Base-by-base conservation (phyloP, 1,140 invertebrate genomes). In the Drosophila willistoni region DNA sequence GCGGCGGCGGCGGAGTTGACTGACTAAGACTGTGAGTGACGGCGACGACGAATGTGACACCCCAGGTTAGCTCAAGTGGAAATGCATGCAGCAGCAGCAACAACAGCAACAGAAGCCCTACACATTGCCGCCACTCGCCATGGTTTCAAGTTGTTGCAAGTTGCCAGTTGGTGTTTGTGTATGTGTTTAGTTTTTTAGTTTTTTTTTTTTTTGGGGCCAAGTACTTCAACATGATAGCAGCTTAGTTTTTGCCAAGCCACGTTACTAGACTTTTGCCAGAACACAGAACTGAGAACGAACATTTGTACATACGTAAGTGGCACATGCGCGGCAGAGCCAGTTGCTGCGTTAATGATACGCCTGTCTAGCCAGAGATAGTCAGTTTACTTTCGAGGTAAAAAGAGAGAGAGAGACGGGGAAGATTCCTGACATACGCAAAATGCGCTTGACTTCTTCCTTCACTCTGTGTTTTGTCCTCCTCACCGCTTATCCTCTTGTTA, bases 151-250 rank as follows among this genome's bases (percentile, higher is more conserved):
- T 47, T 63, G 62, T 65, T 51, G 44, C 44, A 51, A 51, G 17
- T 51, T 51, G 19, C 44, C 44, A 51, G 44, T 51, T 51, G 17
- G 59, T 51, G 17, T 51, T 19, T 51, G 17, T 51, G 44, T n/a
- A n/a, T 41, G 67, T 77, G 60, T 76, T 63, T 19, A 17, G 41
- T 61, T 44, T 61, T 62, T 61, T 33, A 68, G 71, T 73, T 80
- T 68, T 86, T 3, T 25, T 25, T 83, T 86, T 86, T 25, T 83
- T 86, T 86, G 63, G 82, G 82, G 83, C 84, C 83, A 83, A 71
- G 79, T 79, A 80, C 83, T 86, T 86, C 83, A 86, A 86, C 83
- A 86, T 86, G 83, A 86, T 86, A 86, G 83, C 70, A 79, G 83
- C 82, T 85, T 85, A 86, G 82, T 51, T 51, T 51, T 51, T 9